Evolutionary conservation across 2,113 vertebrate species (phyloP).

Genomic region (Rhabdornis inornatus): DNA sequence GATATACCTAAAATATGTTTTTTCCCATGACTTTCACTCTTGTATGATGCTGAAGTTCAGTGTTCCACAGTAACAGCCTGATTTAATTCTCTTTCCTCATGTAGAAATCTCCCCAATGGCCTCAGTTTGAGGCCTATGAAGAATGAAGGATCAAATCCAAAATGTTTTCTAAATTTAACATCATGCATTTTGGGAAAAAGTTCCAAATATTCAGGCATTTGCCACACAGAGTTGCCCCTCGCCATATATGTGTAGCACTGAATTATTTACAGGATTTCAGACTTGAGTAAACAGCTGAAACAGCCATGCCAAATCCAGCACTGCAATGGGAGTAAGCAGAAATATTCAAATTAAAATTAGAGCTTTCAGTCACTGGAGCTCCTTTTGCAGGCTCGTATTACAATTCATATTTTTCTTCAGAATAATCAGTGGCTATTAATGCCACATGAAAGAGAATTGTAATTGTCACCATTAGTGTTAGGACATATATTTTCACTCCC

Average conservation of each 20-base stretch:
- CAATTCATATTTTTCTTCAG: not conserved
- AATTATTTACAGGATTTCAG: constrained; percentile 24
- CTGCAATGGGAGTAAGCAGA: not conserved
- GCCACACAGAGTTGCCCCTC: not conserved
- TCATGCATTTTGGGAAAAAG: constrained; percentile 18
- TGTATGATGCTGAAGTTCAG: not conserved
- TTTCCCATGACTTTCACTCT: not conserved
- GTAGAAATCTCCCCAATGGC: not conserved
- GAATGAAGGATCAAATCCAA: constrained; percentile 20
- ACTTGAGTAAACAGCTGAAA: constrained; percentile 26
- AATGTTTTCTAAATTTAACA: constrained; percentile 51
- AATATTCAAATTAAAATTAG: constrained; percentile 18
- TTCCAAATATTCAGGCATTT: constrained; percentile 17
- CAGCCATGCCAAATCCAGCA: not conserved
- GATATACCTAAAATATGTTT: not conserved
- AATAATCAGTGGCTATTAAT: not conserved
- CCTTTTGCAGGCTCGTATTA: not conserved
- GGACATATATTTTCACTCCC: not conserved
- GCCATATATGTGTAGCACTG: constrained; percentile 46
- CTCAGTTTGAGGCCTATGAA: not conserved
- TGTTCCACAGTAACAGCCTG: not conserved
- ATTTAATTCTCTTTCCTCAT: not conserved
- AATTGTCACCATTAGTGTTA: not conserved
- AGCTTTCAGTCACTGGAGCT: not conserved
- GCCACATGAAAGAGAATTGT: not conserved